Evolutionary conservation across 2,888 invertebrate species (phyloP).

Genomic region (Steinernema hermaphroditum): DNA sequence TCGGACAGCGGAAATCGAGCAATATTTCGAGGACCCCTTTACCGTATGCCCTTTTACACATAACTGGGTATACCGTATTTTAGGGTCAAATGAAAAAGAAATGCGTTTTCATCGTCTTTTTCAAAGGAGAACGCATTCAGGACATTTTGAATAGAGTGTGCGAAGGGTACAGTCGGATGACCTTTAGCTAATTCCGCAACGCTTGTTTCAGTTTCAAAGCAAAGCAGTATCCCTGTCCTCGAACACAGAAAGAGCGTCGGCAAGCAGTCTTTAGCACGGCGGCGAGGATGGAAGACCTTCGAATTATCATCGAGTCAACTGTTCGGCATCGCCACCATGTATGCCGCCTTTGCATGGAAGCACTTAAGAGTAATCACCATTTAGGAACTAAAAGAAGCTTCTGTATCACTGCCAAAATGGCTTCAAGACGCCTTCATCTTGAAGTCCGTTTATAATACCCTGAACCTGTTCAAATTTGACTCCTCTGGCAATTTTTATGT

Average conservation of each 20-base stretch:
- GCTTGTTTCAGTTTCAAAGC: slow-evolving; percentile 83
- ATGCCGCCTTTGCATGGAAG: background rate
- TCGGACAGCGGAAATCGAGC: slow-evolving; percentile 89
- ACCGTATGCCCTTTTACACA: too few species aligned
- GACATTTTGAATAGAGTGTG: slow-evolving; percentile 96
- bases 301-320: slow-evolving; percentile 72
- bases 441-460: slow-evolving; percentile 94
- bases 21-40: slow-evolving; percentile 85
- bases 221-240: slow-evolving; percentile 94
- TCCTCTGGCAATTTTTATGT: slow-evolving; percentile 98
- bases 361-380: background rate
- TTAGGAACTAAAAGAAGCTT: slow-evolving; percentile 19
- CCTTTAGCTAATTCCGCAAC: too few species aligned
- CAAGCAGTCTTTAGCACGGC: slow-evolving; percentile 97
- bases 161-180: too few species aligned
- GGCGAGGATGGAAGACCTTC: slow-evolving; percentile 94
- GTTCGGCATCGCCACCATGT: slow-evolving; percentile 28
- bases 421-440: slow-evolving; percentile 92
- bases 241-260: slow-evolving; percentile 88
- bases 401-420: slow-evolving; percentile 96
- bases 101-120: slow-evolving; percentile 80
- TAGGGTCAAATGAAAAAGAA: slow-evolving; percentile 71
- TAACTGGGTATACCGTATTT: slow-evolving; percentile 22
- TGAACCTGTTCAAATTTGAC: slow-evolving; percentile 96
- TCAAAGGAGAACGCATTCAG: slow-evolving; percentile 92